Percentiles rank a stretch among this genome's conserved stretches.
Evolutionary conservation across 2,888 invertebrate genomes (phyloP).

Genomic region (Drosophila paracracens): DNA sequence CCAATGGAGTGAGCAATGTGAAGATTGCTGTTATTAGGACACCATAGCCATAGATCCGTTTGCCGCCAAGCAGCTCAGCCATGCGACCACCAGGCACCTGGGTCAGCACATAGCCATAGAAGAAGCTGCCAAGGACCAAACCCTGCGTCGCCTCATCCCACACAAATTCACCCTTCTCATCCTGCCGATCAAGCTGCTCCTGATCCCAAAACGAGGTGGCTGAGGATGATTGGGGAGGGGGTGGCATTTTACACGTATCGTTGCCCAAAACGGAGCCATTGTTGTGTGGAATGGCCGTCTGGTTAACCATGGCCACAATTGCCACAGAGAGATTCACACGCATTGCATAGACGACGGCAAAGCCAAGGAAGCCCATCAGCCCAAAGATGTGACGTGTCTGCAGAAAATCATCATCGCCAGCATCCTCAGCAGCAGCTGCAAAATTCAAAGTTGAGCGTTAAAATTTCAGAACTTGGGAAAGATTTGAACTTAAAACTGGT

Average conservation of each 20-base stretch:
- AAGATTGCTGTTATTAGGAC: slow-evolving; percentile 92
- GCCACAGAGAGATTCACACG: slow-evolving; percentile 96
- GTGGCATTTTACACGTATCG: slow-evolving; percentile 85
- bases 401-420: slow-evolving; percentile 72
- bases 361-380: slow-evolving; percentile 94
- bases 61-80: slow-evolving; percentile 95
- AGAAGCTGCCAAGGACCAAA: slow-evolving; percentile 92
- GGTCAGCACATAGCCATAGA: slow-evolving; percentile 93
- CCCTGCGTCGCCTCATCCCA: slow-evolving; percentile 93
- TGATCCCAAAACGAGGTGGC: background rate
- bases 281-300: slow-evolving; percentile 87
- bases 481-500: background rate
- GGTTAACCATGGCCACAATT: slow-evolving; percentile 97
- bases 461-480: background rate
- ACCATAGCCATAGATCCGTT: slow-evolving; percentile 92
- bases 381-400: slow-evolving; percentile 92
- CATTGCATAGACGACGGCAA: slow-evolving; percentile 95
- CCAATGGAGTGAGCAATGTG: slow-evolving; percentile 93
- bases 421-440: slow-evolving; percentile 29
- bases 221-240: slow-evolving; percentile 55
- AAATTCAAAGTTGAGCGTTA: background rate
- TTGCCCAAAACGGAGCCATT: slow-evolving; percentile 87
- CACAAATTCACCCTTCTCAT: slow-evolving; percentile 88
- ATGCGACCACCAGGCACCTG: slow-evolving; percentile 92
- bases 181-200: background rate